Evolutionary conservation across 2,113 vertebrate species (phyloP).

Genomic region (Planiliza haematocheilus): DNA sequence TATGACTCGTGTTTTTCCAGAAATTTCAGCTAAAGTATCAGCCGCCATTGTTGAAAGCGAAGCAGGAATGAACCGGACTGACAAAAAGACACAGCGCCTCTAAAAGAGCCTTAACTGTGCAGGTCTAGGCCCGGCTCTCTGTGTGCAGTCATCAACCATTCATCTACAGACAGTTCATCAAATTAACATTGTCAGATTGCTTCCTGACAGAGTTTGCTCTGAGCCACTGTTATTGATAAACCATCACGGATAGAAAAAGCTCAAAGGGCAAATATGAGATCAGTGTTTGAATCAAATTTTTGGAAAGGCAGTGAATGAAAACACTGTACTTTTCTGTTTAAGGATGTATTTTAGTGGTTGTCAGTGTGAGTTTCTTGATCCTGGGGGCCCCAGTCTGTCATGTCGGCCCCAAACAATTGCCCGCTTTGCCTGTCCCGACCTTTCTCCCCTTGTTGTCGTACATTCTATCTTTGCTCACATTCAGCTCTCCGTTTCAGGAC

Average conservation of each 20-base stretch:
- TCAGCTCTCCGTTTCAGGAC: constrained; percentile 76
- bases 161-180: constrained; percentile 12
- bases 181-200: constrained; percentile 14
- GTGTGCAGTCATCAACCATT: neutral
- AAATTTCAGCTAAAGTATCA: no score
- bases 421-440: neutral
- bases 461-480: neutral
- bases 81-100: no score
- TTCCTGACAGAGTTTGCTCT: constrained; percentile 18
- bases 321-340: no score
- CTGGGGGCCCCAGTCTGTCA: no score
- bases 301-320: no score
- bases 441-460: neutral
- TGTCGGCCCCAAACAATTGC: no score
- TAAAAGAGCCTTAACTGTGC: no score
- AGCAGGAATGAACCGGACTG: no score
- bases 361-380: no score
- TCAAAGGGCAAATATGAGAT: neutral
- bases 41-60: no score
- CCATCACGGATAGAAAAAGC: neutral
- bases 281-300: neutral
- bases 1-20: no score
- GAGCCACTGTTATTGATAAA: neutral
- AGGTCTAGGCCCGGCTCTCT: neutral
- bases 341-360: no score